phyloP scores from a whole-genome alignment of 1,140 invertebrate genomes.

The Ceratina calcarata region DNA sequence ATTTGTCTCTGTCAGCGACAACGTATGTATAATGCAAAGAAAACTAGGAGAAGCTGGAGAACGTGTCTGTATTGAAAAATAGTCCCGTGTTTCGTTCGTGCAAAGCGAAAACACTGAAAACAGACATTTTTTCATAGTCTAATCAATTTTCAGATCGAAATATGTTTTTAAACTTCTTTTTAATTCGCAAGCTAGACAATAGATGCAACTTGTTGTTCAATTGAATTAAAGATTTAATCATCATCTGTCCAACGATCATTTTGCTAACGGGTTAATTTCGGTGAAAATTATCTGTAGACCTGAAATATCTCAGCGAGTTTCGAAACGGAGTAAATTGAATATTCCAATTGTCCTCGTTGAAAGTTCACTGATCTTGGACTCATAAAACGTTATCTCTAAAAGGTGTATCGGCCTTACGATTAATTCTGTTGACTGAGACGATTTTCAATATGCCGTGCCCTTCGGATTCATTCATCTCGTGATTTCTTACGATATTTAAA shows the following conservation, averaged over 20 bases:
- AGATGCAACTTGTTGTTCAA: too few species aligned
- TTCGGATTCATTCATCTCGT: not conserved
- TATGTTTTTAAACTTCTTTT: too few species aligned
- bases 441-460: not conserved
- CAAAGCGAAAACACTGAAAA: not conserved
- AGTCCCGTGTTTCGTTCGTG: not conserved
- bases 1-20: not conserved
- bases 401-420: not conserved
- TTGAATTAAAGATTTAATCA: too few species aligned
- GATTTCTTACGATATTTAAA: not conserved
- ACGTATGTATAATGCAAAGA: slow-evolving; percentile 1
- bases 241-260: too few species aligned
- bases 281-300: too few species aligned
- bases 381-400: not conserved
- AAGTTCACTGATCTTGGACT: not conserved
- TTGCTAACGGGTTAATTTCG: too few species aligned
- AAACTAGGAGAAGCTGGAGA: slow-evolving; percentile 1
- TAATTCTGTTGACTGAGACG: not conserved
- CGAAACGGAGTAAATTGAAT: slow-evolving; percentile 1
- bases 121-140: too few species aligned
- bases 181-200: too few species aligned
- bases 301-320: not conserved
- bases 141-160: too few species aligned
- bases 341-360: not conserved
- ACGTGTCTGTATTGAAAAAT: not conserved